These are phyloP conservation scores for Drosophila mimetica DNA, from an alignment of 2,888 invertebrate genomes.

Conservation along the genomic window DNA sequence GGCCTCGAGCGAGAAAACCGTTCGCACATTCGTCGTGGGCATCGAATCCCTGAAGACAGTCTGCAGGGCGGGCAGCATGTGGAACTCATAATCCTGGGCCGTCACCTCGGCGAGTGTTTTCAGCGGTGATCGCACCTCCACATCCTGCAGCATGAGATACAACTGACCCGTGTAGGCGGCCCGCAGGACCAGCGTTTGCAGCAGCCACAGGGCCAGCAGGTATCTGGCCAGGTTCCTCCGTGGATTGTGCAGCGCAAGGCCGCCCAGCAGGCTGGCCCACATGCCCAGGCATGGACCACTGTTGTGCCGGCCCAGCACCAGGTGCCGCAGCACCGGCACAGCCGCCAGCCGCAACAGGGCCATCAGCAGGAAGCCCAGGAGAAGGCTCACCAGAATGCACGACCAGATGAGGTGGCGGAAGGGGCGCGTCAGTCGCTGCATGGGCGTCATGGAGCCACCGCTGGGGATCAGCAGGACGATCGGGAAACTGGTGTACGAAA, in stretches of 20 bases:
- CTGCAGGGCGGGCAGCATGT: constrained; percentile 54
- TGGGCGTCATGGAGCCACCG: constrained; percentile 66
- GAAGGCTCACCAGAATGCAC: constrained; percentile 63
- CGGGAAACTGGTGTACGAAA: constrained; percentile 69
- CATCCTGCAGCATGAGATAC: constrained; percentile 79
- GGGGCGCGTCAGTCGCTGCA: constrained; percentile 74
- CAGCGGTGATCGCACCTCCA: constrained; percentile 53
- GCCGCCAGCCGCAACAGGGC: constrained; percentile 33
- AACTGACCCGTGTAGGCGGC: constrained; percentile 79
- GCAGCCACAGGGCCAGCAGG: constrained; percentile 77
- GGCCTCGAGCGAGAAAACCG: background rate
- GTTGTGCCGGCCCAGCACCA: constrained; percentile 74
- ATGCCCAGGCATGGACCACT: constrained; percentile 68
- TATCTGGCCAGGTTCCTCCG: constrained; percentile 79
- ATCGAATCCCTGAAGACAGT: constrained; percentile 40
- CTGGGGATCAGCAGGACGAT: constrained; percentile 72
- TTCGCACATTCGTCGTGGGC: background rate
- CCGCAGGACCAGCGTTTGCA: constrained; percentile 74
- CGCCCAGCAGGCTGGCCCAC: constrained; percentile 68
- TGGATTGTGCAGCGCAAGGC: constrained; percentile 59
- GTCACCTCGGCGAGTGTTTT: constrained; percentile 65
- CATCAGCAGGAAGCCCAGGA: constrained; percentile 59
- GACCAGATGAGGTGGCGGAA: constrained; percentile 77
- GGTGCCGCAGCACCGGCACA: constrained; percentile 34
- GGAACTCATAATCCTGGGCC: constrained; percentile 58